Percentiles rank a stretch among this genome's conserved stretches.
Conservation (phyloP, 2,113 vertebrate species). For the Irena cyanogastra region DNA sequence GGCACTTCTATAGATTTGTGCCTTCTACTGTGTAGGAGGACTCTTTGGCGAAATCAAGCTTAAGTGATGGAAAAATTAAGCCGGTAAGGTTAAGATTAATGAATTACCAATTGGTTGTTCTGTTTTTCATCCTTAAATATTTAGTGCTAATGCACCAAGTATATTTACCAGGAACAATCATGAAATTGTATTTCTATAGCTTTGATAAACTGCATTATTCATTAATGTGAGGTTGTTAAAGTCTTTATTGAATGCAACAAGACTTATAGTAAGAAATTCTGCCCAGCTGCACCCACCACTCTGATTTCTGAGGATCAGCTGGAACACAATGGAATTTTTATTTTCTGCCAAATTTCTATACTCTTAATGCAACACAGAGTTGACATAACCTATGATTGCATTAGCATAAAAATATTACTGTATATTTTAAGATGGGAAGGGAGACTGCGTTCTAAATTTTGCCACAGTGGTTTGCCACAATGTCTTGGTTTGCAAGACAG, state of each 20-base stretch:
- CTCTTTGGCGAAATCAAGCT: background rate
- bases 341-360: background rate
- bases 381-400: background rate
- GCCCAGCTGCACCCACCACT: accelerated
- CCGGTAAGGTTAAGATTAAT: background rate
- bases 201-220: background rate
- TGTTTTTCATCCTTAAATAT: background rate
- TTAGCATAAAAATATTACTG: background rate
- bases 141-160: background rate
- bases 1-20: background rate
- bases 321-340: background rate
- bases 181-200: background rate
- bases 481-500: background rate
- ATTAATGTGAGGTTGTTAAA: background rate
- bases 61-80: background rate
- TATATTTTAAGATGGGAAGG: background rate
- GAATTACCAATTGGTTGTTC: background rate
- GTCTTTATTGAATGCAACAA: background rate
- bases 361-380: background rate
- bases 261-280: background rate
- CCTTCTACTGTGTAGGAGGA: background rate
- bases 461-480: background rate
- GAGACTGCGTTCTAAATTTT: background rate
- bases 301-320: background rate
- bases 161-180: background rate